Evolutionary conservation across 2,888 invertebrate genomes (phyloP), one percentile per base, ranked within the genome.

Genomic region (Lochmaea crataegi): DNA sequence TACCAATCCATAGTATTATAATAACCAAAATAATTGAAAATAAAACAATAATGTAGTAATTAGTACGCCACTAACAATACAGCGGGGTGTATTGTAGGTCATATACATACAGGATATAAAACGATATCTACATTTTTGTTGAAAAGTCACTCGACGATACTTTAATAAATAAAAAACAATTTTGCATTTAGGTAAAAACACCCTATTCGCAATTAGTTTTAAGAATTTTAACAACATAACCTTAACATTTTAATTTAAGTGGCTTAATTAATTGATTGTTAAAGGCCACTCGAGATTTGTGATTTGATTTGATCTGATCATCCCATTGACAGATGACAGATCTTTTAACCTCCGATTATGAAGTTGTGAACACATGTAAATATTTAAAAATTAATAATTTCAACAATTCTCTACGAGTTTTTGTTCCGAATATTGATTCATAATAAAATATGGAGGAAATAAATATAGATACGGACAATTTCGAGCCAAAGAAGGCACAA

Each of bases 391-490:
- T 32, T 10, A 53, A 53, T n/a, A 4, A 58, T 32, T 9, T 26
- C 1, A 32, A 26, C n/a, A 0, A 57, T 56, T 57, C 3, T 57
- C 57, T 22, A 14, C 7, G n/a, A 48, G 48, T 48, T 48, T 12
- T 26, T 26, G 14, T 32, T 26, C 12, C 4, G 11, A 45, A 6
- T 51, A 64, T 14, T 16, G 3, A 18, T 41, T 53, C 18, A 53
- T 61, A 9, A 7, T 63, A 61, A 56, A 75, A 76, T 18, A 81
- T 81, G 81, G 74, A 65, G 45, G 89, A 89, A 71, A 75, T 83
- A 22, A 90, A 90, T 74, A 90, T 90, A 51, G 89, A 87, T 78
- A 85, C 87, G 0, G 88, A 89, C 26, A 88, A 89, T 73, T 90
- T 90, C 80, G 81, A 89, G 71, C 89, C 89, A 1, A 88, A 88